A percentile compares a stretch with the other conserved stretches of the same genome.
These are phyloP conservation scores for Eclectus roratus DNA, from an alignment of 2,113 vertebrate species.

Conservation along the genomic window DNA sequence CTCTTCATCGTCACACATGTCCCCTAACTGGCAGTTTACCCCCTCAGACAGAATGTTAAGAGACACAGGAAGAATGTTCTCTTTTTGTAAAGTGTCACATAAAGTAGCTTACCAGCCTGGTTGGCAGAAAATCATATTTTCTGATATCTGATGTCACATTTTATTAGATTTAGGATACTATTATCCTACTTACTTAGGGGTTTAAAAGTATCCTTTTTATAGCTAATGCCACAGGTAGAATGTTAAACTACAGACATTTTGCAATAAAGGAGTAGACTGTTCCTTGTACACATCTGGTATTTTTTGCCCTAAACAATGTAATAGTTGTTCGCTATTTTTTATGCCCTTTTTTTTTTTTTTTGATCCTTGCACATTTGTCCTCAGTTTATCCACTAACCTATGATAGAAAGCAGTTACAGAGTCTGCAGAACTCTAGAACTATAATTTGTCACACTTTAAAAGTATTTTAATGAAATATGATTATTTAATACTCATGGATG, in stretches of 20 bases:
- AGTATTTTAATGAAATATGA: not conserved
- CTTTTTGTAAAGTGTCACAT: slow-evolving; percentile 79
- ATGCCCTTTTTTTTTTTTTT: not conserved
- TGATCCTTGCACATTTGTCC: not conserved
- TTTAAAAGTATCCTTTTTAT: slow-evolving; percentile 67
- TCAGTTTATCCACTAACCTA: not conserved
- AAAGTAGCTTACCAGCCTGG: slow-evolving; percentile 64
- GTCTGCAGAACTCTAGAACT: not conserved
- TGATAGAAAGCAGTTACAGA: not conserved
- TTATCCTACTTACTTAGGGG: slow-evolving; percentile 67
- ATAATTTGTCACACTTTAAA: not conserved
- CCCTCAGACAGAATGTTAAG: slow-evolving; percentile 76
- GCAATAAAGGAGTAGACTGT: slow-evolving; percentile 62
- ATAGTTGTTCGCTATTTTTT: not conserved
- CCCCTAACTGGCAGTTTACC: slow-evolving; percentile 74
- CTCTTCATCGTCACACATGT: slow-evolving; percentile 68
- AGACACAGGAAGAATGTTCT: slow-evolving; percentile 82
- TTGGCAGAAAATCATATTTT: slow-evolving; percentile 76
- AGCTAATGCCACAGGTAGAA: slow-evolving; percentile 73
- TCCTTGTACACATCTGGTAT: slow-evolving; percentile 12
- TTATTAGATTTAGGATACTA: slow-evolving; percentile 74
- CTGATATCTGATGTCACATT: slow-evolving; percentile 73
- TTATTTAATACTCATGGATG: not conserved
- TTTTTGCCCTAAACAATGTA: slow-evolving; percentile 34
- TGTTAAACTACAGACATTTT: slow-evolving; percentile 65